Base-by-base conservation (phyloP, 2,888 invertebrate species). In the Smittia aterrima region DNA sequence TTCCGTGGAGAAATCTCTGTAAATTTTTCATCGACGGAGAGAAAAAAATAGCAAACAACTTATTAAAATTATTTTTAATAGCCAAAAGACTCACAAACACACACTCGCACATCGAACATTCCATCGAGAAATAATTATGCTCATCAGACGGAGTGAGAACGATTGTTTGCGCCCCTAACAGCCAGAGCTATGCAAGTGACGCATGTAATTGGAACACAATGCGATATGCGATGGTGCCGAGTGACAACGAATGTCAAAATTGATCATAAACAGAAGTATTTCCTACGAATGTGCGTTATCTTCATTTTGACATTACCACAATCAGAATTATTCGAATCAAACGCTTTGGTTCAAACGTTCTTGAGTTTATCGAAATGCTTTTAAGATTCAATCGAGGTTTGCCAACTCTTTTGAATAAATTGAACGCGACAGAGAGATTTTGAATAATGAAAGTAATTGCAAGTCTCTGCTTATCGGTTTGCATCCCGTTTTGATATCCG, bases 191-290 rank as follows among this genome's bases (percentile, higher is more conserved):
- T 78, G 78, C 76, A 77, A 77, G 75, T 78, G 78, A 78, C 78
- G 78, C 78, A 76, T 78, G 77, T 78, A 78, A 78, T 78, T 78
- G 77, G 76, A 76, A 77, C 76, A 78, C 77, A 78, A 78, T 77
- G 73, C 77, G 47, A 47, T 77, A 77, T 77, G 77, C 77, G 77
- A 77, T 24, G 47, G 9, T 47, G 54, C 47, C 53, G 66, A 64
- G 41, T 47, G 20, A 22, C 70, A 27, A 71, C 53, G 62, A n/a
- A 71, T 67, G 40, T 67, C 40, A 67, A 70, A 71, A 71, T 54
- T 71, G 58, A 71, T 71, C 70, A 71, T 54, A 71, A 71, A 54
- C 70, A 71, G 70, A 66, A 58, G 58, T 58, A 47, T 47, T n/a
- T 47, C n/a, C 47, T 47, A 2, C n/a, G n/a, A n/a, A n/a, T n/a